Percentiles rank a stretch among this genome's conserved stretches.
phyloP scores from a whole-genome alignment of 2,113 vertebrate genomes.

The Ibidorhyncha struthersii region DNA sequence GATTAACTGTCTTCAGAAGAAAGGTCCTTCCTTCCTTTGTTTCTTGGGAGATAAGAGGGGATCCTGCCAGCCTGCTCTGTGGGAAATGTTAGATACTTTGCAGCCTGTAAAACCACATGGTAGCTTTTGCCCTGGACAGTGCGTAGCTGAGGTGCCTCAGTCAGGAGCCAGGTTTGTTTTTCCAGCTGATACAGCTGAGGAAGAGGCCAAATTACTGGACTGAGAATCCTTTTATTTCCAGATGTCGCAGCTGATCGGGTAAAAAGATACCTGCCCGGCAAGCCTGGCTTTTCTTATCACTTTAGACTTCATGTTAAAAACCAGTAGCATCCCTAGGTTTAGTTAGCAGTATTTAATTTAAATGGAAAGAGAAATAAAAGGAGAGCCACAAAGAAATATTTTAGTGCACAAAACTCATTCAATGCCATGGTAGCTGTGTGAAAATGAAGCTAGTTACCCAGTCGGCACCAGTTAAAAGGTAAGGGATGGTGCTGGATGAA shows the following conservation, averaged over 20 bases:
- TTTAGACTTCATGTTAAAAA: background rate
- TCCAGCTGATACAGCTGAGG: background rate
- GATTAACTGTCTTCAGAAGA: background rate
- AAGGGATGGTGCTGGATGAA: background rate
- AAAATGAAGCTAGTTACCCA: background rate
- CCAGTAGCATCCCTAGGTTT: background rate
- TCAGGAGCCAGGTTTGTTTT: background rate
- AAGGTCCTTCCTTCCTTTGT: constrained; percentile 11
- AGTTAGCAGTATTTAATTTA: background rate
- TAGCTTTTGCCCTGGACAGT: background rate
- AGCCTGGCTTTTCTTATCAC: background rate
- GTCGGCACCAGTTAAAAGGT: background rate
- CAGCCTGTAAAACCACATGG: background rate
- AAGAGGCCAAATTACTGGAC: background rate
- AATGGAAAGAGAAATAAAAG: background rate
- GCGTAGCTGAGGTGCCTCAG: background rate
- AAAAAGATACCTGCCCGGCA: background rate
- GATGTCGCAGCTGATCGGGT: background rate
- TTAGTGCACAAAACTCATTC: background rate
- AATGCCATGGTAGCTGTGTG: background rate
- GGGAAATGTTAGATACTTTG: background rate
- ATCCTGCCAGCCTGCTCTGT: background rate
- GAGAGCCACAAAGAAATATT: background rate
- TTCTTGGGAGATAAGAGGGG: background rate
- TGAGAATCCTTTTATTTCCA: background rate